Evolutionary conservation across 2,888 invertebrate genomes (phyloP).

Genomic region (Gisinianus flammeolus): DNA sequence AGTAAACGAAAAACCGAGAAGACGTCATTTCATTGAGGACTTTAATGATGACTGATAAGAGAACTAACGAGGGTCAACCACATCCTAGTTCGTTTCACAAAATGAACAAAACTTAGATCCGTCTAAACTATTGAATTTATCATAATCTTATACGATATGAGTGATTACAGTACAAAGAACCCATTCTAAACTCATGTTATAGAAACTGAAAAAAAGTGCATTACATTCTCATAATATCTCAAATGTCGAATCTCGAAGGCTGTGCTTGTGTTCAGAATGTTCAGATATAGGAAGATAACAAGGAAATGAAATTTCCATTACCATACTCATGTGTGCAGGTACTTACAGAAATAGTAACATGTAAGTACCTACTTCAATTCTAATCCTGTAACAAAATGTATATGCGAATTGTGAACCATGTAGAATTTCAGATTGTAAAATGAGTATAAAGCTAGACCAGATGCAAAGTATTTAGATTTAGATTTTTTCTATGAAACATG

Average conservation of each 20-base stretch:
- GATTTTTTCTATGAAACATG: too few species aligned
- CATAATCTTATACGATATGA: not conserved
- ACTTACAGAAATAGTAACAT: too few species aligned
- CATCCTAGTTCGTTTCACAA: not conserved
- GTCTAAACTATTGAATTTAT: not conserved
- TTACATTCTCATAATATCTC: not conserved
- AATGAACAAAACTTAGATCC: not conserved
- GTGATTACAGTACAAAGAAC: not conserved
- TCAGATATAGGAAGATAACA: not conserved
- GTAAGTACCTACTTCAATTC: too few species aligned
- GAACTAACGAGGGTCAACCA: conserved; percentile 10
- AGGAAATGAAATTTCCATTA: not conserved
- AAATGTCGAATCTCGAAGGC: not conserved
- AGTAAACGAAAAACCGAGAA: too few species aligned
- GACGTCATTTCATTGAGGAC: conserved; percentile 11
- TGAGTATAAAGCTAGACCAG: too few species aligned
- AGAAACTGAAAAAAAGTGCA: not conserved
- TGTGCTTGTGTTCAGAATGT: not conserved
- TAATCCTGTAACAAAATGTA: too few species aligned
- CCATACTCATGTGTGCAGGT: too few species aligned
- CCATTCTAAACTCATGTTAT: not conserved
- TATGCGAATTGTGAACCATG: too few species aligned
- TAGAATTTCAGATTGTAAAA: too few species aligned
- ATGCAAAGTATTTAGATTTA: too few species aligned
- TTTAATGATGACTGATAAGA: conserved; percentile 15